Percentiles rank a stretch among this genome's conserved stretches.
Conservation (phyloP, 1,140 invertebrate genomes). For the Octopus bimaculoides region DNA sequence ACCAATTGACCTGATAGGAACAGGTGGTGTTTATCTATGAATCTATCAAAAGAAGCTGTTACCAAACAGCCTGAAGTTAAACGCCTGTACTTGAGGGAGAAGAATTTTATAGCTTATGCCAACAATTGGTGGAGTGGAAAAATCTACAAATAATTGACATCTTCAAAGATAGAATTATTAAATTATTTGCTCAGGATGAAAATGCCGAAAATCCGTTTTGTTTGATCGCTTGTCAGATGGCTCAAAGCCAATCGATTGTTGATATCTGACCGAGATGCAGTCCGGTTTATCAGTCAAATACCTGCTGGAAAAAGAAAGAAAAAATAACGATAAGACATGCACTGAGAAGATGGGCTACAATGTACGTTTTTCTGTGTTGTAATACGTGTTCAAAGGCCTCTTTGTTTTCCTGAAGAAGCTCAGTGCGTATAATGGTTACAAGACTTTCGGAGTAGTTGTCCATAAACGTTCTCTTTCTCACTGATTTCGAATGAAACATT, state of each 20-base stretch:
- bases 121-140: constrained; percentile 60
- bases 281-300: constrained; percentile 57
- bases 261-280: constrained; percentile 55
- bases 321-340: constrained; percentile 41
- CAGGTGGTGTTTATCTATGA: constrained; percentile 42
- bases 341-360: constrained; percentile 53
- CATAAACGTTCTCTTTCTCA: too few relatives aligned
- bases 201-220: constrained; percentile 52
- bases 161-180: constrained; percentile 56
- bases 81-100: constrained; percentile 51
- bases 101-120: constrained; percentile 56
- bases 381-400: constrained; percentile 29
- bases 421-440: too few relatives aligned
- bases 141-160: constrained; percentile 53
- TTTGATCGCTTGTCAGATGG: constrained; percentile 55
- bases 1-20: constrained; percentile 50
- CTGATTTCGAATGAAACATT: too few relatives aligned
- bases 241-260: constrained; percentile 53
- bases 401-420: too few relatives aligned
- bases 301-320: constrained; percentile 48
- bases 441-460: too few relatives aligned
- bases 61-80: constrained; percentile 47
- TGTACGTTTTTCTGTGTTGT: constrained; percentile 55
- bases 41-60: constrained; percentile 46
- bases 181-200: constrained; percentile 61